phyloP scores from a whole-genome alignment of 2,113 vertebrate species.

The Strigops habroptila region DNA sequence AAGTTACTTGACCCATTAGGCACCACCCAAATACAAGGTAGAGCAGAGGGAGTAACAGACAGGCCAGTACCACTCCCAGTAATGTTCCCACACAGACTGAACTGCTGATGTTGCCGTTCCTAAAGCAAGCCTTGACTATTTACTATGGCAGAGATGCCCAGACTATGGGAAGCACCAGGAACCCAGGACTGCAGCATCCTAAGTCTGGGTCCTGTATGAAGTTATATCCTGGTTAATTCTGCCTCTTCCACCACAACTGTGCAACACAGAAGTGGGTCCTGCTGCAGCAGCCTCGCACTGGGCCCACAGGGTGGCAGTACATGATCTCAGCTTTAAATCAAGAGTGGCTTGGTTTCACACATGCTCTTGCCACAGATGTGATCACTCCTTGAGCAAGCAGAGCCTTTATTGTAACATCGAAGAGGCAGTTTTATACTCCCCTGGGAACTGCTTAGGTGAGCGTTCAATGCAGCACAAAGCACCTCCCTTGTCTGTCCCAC shows the following conservation, averaged over 20 bases:
- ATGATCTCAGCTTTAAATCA: neutral
- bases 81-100: fast-evolving
- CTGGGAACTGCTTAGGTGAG: neutral
- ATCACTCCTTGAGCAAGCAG: neutral
- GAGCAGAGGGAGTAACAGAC: neutral
- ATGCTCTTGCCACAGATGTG: fast-evolving
- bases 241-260: neutral
- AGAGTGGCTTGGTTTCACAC: neutral
- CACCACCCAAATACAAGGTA: neutral
- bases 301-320: conserved; percentile 43
- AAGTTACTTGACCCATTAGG: neutral
- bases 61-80: neutral
- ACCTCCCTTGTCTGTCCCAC: neutral
- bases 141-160: neutral
- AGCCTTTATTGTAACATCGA: neutral
- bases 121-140: neutral
- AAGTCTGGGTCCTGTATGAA: neutral
- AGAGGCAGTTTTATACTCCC: neutral
- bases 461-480: neutral
- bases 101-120: neutral
- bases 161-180: neutral
- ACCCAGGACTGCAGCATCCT: neutral
- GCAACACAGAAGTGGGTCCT: neutral
- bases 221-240: neutral
- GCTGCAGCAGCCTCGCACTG: neutral